Evolutionary conservation across 2,113 vertebrate genomes (phyloP).

Genomic region (Collichthys lucidus): DNA sequence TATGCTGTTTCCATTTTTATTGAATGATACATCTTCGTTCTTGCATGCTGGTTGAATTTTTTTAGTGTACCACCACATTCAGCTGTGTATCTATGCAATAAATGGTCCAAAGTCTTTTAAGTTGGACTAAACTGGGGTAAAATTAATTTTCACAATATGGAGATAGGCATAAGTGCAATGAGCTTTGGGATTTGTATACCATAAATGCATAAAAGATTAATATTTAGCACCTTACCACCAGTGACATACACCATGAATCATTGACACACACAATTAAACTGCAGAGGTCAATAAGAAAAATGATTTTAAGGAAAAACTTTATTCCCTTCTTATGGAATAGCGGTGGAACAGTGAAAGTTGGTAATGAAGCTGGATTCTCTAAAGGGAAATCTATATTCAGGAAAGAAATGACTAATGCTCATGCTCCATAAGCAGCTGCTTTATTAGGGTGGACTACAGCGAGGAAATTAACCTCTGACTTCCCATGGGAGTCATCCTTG

Average conservation of each 20-base stretch:
- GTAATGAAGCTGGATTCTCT: constrained; percentile 51
- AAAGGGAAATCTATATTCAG: constrained; percentile 43
- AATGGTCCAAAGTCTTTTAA: neutral
- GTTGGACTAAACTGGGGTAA: neutral
- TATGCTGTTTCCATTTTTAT: neutral
- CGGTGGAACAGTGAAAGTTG: constrained; percentile 18
- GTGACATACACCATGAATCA: neutral
- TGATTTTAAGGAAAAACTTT: constrained; percentile 17
- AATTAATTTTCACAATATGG: neutral
- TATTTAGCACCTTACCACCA: neutral
- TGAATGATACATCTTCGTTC: neutral
- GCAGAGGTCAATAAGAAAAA: constrained; percentile 37
- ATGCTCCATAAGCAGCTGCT: constrained; percentile 35
- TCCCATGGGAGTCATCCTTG: constrained; percentile 42
- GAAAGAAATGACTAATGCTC: constrained; percentile 53
- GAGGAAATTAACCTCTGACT: constrained; percentile 48
- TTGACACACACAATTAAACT: constrained; percentile 34
- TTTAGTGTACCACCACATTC: neutral
- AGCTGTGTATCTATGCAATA: neutral
- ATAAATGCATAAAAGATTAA: constrained; percentile 2
- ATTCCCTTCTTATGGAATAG: constrained; percentile 31
- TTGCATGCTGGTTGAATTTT: neutral
- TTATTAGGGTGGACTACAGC: constrained; percentile 31
- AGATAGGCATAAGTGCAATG: neutral
- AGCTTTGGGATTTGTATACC: neutral